Evolutionary conservation across 2,888 invertebrate species (phyloP), one percentile per base, ranked within the genome.

Genomic region (Calephelis perditalis): DNA sequence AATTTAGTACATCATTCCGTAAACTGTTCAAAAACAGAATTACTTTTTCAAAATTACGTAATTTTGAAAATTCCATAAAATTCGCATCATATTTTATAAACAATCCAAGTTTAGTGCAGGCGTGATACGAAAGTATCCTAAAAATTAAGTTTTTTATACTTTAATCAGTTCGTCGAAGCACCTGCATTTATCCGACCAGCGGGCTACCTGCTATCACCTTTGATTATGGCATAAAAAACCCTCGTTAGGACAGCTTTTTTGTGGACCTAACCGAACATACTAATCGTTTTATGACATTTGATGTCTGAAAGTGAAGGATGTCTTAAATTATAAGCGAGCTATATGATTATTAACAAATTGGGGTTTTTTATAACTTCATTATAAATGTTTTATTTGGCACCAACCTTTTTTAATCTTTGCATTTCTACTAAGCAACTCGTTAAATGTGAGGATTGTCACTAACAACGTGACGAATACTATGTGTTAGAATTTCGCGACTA

Each of bases 271-370:
- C 75, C 75, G 76, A 66, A 58, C 55, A 64, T 75, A 78, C 80
- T 82, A 86, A 86, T 82, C 82, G 81, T 71, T 86, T 85, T 86
- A 85, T 81, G 84, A 84, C 83, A 78, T 75, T 71, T 83, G 84
- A 85, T 81, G 82, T 73, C 78, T 78, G 82, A 79, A 82, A 65
- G 65, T 79, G 73, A 77, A 74, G 71, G 70, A 61, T 67, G 72
- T 69, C 69, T 70, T 73, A 55, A 64, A 59, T 44, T 55, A 37
- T 10, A 52, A 52, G 26, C 46, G n/a, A 45, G 46, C 37, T 45
- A 60, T 60, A 46, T 45, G 59, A 60, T 60, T 60, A 55, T 60
- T 56, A 56, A 60, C 56, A 56, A 56, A 46, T 60, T 58, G 55
- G 35, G 35, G 26, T 35, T 55, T 59, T 59, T 60, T 60, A 60